A percentile compares a stretch with the other conserved stretches of the same genome.
These are phyloP conservation scores for Anthopleura xanthogrammica DNA, from an alignment of 92 coral and sea anemone genomes.

Conservation along the genomic window DNA sequence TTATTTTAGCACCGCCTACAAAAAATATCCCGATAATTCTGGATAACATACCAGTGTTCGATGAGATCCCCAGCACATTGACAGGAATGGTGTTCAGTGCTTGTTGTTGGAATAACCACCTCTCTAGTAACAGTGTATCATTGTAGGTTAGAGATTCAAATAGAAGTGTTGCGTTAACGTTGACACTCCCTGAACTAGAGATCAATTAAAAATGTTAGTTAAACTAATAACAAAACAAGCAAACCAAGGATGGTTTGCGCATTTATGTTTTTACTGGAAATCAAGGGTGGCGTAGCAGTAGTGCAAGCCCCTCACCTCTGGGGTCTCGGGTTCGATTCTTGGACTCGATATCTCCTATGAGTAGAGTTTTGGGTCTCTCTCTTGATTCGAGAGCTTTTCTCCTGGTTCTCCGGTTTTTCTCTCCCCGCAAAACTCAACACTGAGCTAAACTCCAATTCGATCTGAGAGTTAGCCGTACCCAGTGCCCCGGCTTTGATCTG, in stretches of 20 bases:
- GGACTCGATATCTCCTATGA: no score
- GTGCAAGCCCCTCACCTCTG: background rate
- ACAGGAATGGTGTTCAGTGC: constrained; percentile 27
- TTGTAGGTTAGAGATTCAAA: constrained; percentile 39
- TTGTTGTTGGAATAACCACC: constrained; percentile 25
- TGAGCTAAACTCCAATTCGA: no score
- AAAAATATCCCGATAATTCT: background rate
- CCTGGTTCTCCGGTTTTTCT: no score
- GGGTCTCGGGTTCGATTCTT: no score
- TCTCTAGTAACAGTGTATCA: constrained; percentile 40
- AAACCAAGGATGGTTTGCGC: no score
- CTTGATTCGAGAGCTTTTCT: no score
- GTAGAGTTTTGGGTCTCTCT: no score
- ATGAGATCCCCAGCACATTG: constrained; percentile 13
- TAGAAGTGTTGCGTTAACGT: constrained; percentile 32
- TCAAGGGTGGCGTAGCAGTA: background rate
- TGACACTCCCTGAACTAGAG: constrained; percentile 35
- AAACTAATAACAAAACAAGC: background rate
- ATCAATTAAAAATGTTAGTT: background rate
- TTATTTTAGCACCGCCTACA: no score
- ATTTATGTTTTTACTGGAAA: no score
- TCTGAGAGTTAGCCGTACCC: no score
- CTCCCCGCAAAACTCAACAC: background rate
- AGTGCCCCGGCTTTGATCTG: no score
- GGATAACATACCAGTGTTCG: constrained; percentile 5